phyloP scores from a whole-genome alignment of 92 coral and sea anemone genomes.

The Actinernus sp. region DNA sequence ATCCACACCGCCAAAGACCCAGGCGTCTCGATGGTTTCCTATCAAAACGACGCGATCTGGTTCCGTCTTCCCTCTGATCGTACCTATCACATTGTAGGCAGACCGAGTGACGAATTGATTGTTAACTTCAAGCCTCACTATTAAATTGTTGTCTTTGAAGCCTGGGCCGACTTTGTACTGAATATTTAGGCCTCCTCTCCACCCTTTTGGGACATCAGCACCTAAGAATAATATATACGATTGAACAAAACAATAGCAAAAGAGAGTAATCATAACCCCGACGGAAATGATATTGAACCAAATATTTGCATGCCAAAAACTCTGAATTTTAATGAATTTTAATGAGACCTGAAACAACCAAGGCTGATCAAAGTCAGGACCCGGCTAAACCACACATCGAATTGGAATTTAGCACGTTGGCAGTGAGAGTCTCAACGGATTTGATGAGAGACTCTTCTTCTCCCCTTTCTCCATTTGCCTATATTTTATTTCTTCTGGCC shows the following conservation, averaged over 20 bases:
- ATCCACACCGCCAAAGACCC: conserved; percentile 94
- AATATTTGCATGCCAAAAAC: no score
- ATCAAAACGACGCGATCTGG: conserved; percentile 89
- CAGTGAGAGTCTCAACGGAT: no score
- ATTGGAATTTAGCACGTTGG: no score
- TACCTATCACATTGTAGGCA: conserved; percentile 80
- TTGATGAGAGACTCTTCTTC: no score
- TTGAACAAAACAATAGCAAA: not conserved
- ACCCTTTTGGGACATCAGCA: conserved; percentile 59
- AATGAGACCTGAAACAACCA: no score
- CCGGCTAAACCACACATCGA: no score
- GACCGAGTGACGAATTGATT: conserved; percentile 63
- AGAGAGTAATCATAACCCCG: no score
- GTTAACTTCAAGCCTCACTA: conserved; percentile 74
- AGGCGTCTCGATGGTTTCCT: conserved; percentile 93
- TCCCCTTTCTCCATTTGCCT: no score
- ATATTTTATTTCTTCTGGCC: no score
- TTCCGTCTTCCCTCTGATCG: conserved; percentile 78
- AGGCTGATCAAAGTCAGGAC: no score
- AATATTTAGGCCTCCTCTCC: conserved; percentile 78
- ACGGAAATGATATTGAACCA: no score
- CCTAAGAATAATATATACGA: conserved; percentile 26
- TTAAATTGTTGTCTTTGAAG: conserved; percentile 40
- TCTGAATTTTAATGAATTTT: no score
- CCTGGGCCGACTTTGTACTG: conserved; percentile 82